These are phyloP conservation scores for Phenganax stokvisi DNA, from an alignment of 92 coral and sea anemone species.

Conservation along the genomic window DNA sequence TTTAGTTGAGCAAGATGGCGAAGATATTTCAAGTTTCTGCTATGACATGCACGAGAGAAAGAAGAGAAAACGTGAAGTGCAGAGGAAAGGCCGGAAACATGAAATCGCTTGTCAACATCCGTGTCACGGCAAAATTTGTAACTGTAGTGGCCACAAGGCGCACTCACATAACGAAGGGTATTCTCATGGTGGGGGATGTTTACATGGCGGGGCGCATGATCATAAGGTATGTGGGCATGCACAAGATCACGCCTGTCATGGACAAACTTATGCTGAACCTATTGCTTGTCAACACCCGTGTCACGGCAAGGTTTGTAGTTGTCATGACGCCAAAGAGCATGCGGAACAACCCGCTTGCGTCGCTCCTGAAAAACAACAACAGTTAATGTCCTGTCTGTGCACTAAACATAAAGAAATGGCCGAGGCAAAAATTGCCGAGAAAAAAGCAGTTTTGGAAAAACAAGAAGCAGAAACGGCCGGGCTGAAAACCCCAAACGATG, in stretches of 20 bases:
- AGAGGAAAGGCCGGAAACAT: constrained; percentile 1
- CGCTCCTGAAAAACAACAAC: background rate
- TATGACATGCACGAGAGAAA: constrained; percentile 20
- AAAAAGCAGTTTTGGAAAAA: constrained; percentile 18
- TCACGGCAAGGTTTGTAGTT: too few relatives aligned
- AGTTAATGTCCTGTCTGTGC: constrained; percentile 4
- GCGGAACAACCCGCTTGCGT: too few relatives aligned
- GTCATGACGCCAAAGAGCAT: too few relatives aligned
- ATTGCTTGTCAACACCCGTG: too few relatives aligned
- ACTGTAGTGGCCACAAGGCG: background rate
- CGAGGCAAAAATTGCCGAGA: background rate
- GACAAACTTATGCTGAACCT: background rate
- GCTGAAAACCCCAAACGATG: background rate
- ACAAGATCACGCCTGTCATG: background rate
- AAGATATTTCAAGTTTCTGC: constrained; percentile 1
- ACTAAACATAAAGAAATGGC: constrained; percentile 6
- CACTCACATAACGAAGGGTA: background rate
- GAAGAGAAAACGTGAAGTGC: background rate
- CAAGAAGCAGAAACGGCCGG: background rate
- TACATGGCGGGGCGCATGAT: background rate
- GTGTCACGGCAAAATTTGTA: constrained; percentile 8
- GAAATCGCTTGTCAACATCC: constrained; percentile 10
- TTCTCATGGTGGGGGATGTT: background rate
- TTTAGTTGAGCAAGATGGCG: background rate
- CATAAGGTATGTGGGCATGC: background rate